Evolutionary conservation across 2,113 vertebrate genomes (phyloP).

Genomic region (Pterocles burchelli): DNA sequence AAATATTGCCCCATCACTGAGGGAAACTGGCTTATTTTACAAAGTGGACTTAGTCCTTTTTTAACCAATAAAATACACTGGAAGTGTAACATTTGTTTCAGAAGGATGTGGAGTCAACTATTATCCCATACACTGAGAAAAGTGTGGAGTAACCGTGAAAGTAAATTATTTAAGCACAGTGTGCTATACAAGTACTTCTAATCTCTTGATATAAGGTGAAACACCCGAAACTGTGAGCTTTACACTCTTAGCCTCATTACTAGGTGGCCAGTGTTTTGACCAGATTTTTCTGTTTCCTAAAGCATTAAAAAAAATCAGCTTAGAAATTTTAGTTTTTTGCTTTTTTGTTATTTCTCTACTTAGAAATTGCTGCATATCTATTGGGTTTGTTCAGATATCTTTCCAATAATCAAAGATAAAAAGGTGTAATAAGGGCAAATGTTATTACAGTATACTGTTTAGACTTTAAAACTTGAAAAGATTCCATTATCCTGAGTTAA

Average conservation of each 20-base stretch:
- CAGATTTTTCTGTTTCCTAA: background rate
- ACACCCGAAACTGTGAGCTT: background rate
- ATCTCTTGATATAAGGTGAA: background rate
- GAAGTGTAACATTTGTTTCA: background rate
- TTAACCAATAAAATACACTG: background rate
- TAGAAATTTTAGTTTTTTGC: accelerated
- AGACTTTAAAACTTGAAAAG: background rate
- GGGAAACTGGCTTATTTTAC: background rate
- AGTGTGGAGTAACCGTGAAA: background rate
- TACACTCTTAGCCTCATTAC: background rate
- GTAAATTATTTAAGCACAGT: background rate
- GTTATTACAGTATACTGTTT: background rate
- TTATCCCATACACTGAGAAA: background rate
- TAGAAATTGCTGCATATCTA: background rate
- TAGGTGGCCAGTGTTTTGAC: background rate
- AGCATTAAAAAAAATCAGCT: background rate
- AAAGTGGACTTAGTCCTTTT: background rate
- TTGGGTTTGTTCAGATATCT: background rate
- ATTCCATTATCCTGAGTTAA: background rate
- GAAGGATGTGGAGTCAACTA: background rate
- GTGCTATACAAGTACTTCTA: background rate
- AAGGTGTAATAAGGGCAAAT: background rate
- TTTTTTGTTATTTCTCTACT: background rate
- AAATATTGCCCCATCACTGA: background rate
- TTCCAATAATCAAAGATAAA: background rate